Evolutionary conservation across 2,888 invertebrate species (phyloP).

Genomic region (Strigamia crassipes): DNA sequence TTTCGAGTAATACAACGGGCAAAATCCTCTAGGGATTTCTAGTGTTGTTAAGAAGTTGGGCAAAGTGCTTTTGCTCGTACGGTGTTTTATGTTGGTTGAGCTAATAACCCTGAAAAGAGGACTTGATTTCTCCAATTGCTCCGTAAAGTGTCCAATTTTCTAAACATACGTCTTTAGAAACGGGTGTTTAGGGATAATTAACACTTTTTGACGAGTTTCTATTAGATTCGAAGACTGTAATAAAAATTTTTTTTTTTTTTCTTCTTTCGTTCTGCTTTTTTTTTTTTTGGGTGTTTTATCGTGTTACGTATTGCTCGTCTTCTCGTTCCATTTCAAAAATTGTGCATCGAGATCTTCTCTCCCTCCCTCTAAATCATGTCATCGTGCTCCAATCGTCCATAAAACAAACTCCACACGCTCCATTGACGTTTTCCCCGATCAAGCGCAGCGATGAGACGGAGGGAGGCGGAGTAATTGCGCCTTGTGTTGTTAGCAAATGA

Average conservation of each 20-base stretch:
- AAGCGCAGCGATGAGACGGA: not conserved
- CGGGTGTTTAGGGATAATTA: conserved; percentile 10
- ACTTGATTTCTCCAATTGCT: conserved; percentile 40
- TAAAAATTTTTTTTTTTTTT: not conserved
- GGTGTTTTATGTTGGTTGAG: conserved; percentile 33
- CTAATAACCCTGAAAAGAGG: conserved; percentile 42
- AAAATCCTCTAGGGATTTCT: conserved; percentile 30
- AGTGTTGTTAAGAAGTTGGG: conserved; percentile 39
- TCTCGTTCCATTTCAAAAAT: conserved; percentile 23
- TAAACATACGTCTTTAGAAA: not conserved
- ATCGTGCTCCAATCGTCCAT: conserved; percentile 42
- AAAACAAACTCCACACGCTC: conserved; percentile 35
- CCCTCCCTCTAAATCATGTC: conserved; percentile 40
- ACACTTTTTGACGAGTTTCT: not conserved
- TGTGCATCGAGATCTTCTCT: conserved; percentile 29
- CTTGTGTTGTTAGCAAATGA: conserved; percentile 14
- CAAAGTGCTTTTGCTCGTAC: conserved; percentile 40
- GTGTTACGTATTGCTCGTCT: not conserved
- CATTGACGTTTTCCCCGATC: conserved; percentile 7
- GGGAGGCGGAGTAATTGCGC: conserved; percentile 4
- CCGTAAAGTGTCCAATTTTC: conserved; percentile 40
- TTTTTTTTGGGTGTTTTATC: not conserved
- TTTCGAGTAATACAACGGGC: conserved; percentile 40
- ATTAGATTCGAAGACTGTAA: not conserved
- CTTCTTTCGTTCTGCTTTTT: too few relatives aligned